Evolutionary conservation across 2,113 vertebrate genomes (phyloP).

Genomic region (Colius striatus): DNA sequence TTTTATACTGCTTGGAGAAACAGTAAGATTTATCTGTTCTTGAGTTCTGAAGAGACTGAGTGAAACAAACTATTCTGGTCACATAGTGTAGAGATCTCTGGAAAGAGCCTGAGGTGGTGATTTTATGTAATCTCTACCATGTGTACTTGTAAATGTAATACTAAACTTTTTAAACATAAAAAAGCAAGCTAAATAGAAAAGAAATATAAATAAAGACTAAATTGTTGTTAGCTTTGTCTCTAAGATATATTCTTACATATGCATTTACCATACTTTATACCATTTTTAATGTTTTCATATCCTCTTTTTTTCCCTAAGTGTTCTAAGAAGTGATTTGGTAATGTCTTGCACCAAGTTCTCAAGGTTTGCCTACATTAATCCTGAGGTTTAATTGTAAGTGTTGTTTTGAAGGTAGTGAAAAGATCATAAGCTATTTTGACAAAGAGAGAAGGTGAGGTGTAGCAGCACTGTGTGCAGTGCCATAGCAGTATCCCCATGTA

Average conservation of each 20-base stretch:
- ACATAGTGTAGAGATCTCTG: not conserved
- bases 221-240: not conserved
- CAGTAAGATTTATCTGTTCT: not conserved
- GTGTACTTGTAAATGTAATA: not conserved
- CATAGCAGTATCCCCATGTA: not conserved
- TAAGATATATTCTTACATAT: not conserved
- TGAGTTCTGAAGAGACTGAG: not conserved
- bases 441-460: not conserved
- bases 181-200: not conserved
- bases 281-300: not conserved
- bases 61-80: not conserved
- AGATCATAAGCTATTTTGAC: not conserved
- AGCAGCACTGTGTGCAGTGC: not conserved
- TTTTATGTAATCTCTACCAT: not conserved
- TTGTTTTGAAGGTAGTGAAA: not conserved
- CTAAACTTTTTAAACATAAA: not conserved
- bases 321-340: not conserved
- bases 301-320: not conserved
- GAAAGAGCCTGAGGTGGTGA: not conserved
- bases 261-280: not conserved
- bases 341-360: not conserved
- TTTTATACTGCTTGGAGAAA: not conserved
- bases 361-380: not conserved
- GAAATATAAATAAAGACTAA: not conserved
- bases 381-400: not conserved